Evolutionary conservation across 2,113 vertebrate genomes (phyloP), one percentile per base, ranked within the genome.

Genomic region (Peromyscus polionotus): DNA sequence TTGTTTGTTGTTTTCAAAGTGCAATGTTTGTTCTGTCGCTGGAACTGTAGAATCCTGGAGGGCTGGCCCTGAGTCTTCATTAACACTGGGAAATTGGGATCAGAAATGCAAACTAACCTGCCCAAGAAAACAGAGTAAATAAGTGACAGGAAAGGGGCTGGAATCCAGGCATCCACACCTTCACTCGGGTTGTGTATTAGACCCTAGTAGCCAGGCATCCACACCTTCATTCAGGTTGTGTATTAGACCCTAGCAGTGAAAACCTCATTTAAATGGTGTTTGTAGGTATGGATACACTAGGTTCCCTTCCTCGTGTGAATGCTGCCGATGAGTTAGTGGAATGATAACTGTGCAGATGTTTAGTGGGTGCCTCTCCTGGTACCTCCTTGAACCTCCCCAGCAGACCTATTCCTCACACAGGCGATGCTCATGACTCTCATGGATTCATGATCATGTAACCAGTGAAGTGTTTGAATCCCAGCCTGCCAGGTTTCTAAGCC

Each of bases 21-120:
- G 11, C 70, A 76, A 1, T 10, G 68, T 63, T 92, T 79, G 54
- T 91, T 95, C 20, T 95, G 51, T 75, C 61, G 63, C 59, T 77
- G 48, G 14, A 70, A 59, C 26, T 45, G 28, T 61, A 54, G 42
- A n/a, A 3, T 59, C 70, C 39, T 67, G 48, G 48, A 88, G 7
- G 33, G 22, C 48, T 68, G 48, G 65, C 76, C 33, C 67, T 36
- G 75, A 65, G 20, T 28, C 65, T 95, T 93, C 73, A 33, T 85
- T 57, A 91, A 61, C 76, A 57, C 61, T 17, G 51, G 17, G 59
- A 88, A 61, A 51, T 22, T 36, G 63, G 75, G 65, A 73, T 96
- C 2, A 67, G 93, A 88, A 76, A 61, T 94, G 88, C 80, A 42
- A 96, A 95, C 65, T 72, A 83, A 95, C 83, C 63, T 80, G 36